Evolutionary conservation across 2,113 vertebrate genomes (phyloP), one percentile per base, ranked within the genome.

Genomic region (Taxidea taxus): DNA sequence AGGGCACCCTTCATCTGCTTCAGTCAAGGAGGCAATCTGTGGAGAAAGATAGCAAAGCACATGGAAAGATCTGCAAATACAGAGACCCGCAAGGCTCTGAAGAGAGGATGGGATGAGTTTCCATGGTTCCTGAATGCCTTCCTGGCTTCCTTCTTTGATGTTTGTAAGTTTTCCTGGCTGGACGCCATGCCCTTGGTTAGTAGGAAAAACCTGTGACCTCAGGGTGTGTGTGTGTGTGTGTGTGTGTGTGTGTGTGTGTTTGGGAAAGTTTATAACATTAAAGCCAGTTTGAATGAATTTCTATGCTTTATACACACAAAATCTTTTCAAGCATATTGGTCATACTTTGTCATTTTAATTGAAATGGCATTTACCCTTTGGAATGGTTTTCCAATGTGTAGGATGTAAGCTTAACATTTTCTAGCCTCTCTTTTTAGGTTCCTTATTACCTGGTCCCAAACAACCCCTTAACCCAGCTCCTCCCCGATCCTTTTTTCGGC

Each of bases 131-230:
- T n/a, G 23, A 44, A 10, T 42, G 13, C 0, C 1, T 91, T 8
- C 47, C 34, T 31, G 27, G 4, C 4, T 72, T 14, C 27, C 60
- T 37, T 29, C 11, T 44, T 85, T 27, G 37, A n/a, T 37, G 54
- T 44, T 29, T 66, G 0, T 44, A 47, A 60, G 23, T 58, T 60
- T 66, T 44, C 31, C 83, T 83, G 29, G 83, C 18, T 62, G 20
- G 20, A 12, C 0, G 0, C 39, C n/a, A 27, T 21, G 13, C 9
- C 18, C 31, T 74, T 56, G 74, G 21, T 29, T 16, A 12, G 4
- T 7, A 27, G n/a, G 18, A 77, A 86, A 54, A 44, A 29, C 9
- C 23, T 66, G 3, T n/a, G 18, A 29, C 51, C 49, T 39, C 42
- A 47, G 74, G 74, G 2, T 25, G 3, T 49, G 16, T 15, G 16